Base-by-base conservation (phyloP, 2,797 vertebrate genomes). In the Heteromormyrus szaboi region DNA sequence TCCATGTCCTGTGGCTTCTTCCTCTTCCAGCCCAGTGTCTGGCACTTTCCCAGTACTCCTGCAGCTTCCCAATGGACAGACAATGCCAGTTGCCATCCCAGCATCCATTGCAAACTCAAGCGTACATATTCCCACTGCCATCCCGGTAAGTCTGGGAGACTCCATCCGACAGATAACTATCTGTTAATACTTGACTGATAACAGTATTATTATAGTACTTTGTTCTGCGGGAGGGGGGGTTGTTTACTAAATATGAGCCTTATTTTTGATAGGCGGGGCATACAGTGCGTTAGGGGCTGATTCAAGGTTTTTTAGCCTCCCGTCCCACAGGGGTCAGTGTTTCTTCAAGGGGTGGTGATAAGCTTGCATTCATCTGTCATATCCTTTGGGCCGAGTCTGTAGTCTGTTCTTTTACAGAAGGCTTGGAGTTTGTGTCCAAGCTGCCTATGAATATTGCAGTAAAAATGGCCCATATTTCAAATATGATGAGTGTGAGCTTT, bases 51-150 rank as follows among this genome's bases (percentile, higher is more conserved):
- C 99, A 88, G 97, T 99, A 93, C 96, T 99, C 89, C 96, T 99
- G 94, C 99, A 99, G 97, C 97, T 99, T 94, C 97, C 98, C 94
- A 99, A 99, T 90, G 98, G 98, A 95, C 98, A 99, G 95, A 99
- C 98, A 92, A 97, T 99, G 98, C 98, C 99, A 90, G 97, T 99
- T 90, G 96, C 99, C 93, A 98, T 99, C 95, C 98, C 99, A 93
- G 98, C 98, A 89, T 97, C 98, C 93, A 98, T 99, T 94, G 97
- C 98, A 95, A 98, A 96, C 96, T 97, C 98, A 93, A 98, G 97
- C 95, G 96, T 98, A 91, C 98, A 99, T 95, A 98, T 99, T 93
- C 97, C 98, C 95, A 95, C 98, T 94, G 95, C 98, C 95, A 97
- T 99, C 94, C 98, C 98, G 93, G 98, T 99, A 96, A 97, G 98